These are phyloP conservation scores for Thereva nobilitata DNA, from an alignment of 2,888 invertebrate genomes.

Conservation along the genomic window DNA sequence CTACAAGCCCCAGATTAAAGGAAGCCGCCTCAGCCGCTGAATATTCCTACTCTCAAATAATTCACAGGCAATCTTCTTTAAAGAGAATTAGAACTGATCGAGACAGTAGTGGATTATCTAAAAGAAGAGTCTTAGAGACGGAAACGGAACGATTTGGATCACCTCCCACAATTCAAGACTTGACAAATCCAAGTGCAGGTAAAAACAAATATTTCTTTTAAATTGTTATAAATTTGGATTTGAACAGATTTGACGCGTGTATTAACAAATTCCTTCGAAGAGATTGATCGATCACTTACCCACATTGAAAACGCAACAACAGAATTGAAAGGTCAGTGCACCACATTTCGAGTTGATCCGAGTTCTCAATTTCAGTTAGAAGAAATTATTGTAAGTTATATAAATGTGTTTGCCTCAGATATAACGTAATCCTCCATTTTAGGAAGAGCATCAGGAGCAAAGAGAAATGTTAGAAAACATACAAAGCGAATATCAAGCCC, in stretches of 20 bases:
- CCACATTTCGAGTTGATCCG: slow-evolving; percentile 49
- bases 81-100: not conserved
- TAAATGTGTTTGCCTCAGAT: not conserved
- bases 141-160: slow-evolving; percentile 27
- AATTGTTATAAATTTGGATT: not conserved
- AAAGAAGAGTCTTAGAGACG: slow-evolving; percentile 40
- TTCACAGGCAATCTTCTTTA: not conserved
- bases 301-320: slow-evolving; percentile 52
- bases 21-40: not conserved
- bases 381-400: slow-evolving; percentile 52
- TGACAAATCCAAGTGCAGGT: slow-evolving; percentile 38
- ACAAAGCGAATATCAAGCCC: slow-evolving; percentile 53
- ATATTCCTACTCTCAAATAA: not conserved
- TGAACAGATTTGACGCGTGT: slow-evolving; percentile 51
- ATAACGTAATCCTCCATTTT: slow-evolving; percentile 4
- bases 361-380: slow-evolving; percentile 52
- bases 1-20: not conserved
- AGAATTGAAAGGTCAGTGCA: slow-evolving; percentile 52
- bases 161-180: slow-evolving; percentile 33
- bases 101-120: slow-evolving; percentile 35
- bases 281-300: slow-evolving; percentile 51
- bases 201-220: slow-evolving; percentile 2
- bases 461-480: slow-evolving; percentile 54
- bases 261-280: slow-evolving; percentile 51
- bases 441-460: slow-evolving; percentile 57